These are phyloP conservation scores for Cebidichthys violaceus DNA, from an alignment of 2,113 vertebrate genomes.

Conservation along the genomic window DNA sequence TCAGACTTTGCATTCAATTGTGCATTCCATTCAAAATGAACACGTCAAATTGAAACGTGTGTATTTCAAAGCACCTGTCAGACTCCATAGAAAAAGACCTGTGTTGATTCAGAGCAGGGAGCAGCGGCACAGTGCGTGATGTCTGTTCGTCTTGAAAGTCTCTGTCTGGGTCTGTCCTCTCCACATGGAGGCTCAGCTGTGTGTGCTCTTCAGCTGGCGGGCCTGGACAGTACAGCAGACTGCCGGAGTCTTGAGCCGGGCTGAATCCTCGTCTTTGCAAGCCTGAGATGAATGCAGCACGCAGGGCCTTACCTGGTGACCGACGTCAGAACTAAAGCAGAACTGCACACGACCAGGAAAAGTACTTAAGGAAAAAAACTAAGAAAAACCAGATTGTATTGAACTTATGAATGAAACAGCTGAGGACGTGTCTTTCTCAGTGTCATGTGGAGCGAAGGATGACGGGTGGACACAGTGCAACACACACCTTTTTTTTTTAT, in stretches of 20 bases:
- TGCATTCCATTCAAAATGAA: too few species aligned
- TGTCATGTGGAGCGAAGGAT: slow-evolving; percentile 1
- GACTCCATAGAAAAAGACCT: too few species aligned
- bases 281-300: slow-evolving; percentile 80
- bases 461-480: neutral
- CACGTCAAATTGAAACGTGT: too few species aligned
- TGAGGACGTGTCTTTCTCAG: neutral
- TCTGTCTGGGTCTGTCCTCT: too few species aligned
- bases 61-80: too few species aligned
- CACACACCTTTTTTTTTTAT: neutral
- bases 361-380: neutral
- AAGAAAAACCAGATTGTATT: neutral
- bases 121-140: too few species aligned
- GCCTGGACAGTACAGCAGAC: slow-evolving; percentile 6
- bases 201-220: neutral
- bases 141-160: too few species aligned
- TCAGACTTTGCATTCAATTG: too few species aligned
- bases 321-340: neutral
- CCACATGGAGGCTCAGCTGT: too few species aligned
- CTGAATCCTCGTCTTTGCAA: slow-evolving; percentile 30
- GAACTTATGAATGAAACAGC: neutral
- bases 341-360: neutral
- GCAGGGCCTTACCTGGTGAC: slow-evolving; percentile 68
- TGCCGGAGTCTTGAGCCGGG: too few species aligned
- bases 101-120: too few species aligned